These are phyloP conservation scores for Drosophila kokeensis DNA, from an alignment of 2,888 invertebrate genomes.

Conservation along the genomic window DNA sequence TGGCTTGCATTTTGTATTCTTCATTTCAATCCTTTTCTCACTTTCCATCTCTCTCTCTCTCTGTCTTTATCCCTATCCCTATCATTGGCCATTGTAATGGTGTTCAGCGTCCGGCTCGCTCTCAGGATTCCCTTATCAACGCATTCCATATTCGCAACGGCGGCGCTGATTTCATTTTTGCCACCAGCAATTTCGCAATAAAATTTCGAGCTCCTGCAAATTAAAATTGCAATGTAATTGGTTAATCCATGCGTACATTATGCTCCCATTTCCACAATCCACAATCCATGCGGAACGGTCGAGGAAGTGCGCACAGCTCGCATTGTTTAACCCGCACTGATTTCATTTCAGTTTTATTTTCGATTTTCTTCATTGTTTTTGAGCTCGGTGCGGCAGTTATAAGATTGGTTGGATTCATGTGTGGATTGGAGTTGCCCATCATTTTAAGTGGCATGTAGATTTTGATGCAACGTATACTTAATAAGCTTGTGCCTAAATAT, in stretches of 20 bases:
- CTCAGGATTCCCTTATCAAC: constrained; percentile 81
- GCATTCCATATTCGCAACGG: constrained; percentile 73
- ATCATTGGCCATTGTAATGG: constrained; percentile 3
- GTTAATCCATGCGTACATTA: constrained; percentile 84
- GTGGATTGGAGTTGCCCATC: background rate
- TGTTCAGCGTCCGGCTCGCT: background rate
- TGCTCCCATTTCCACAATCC: constrained; percentile 52
- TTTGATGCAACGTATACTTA: background rate
- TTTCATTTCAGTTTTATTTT: constrained; percentile 16
- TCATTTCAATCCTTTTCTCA: constrained; percentile 33
- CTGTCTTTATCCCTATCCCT: constrained; percentile 6
- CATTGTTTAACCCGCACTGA: constrained; percentile 18
- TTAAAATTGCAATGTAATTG: constrained; percentile 85
- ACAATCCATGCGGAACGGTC: constrained; percentile 25
- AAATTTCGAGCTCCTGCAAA: constrained; percentile 83
- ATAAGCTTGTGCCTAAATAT: background rate
- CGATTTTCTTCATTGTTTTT: background rate
- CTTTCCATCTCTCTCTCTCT: constrained; percentile 17
- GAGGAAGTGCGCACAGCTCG: constrained; percentile 56
- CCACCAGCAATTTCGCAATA: constrained; percentile 82
- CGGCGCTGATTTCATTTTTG: constrained; percentile 73
- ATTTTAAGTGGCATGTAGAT: background rate
- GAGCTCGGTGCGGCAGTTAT: background rate
- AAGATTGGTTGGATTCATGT: background rate
- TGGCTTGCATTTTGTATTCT: constrained; percentile 75